Percentiles rank a stretch among this genome's conserved stretches.
These are phyloP conservation scores for Cladorhizidae sp. DNA, from an alignment of 37 sponge, comb jelly and placozoan species.

Conservation along the genomic window DNA sequence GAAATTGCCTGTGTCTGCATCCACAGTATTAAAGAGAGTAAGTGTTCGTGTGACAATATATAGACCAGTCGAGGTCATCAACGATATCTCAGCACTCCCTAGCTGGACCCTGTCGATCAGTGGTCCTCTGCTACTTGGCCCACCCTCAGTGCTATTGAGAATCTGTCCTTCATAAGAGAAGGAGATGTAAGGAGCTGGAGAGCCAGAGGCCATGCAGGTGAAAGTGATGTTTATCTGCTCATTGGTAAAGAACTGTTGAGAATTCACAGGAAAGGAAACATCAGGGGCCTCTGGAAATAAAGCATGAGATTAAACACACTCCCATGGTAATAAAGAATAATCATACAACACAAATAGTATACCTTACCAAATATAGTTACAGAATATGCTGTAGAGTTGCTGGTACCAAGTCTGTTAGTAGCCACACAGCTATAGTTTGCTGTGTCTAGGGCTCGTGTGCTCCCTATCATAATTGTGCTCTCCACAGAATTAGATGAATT, in stretches of 20 bases:
- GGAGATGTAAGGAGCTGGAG: slow-evolving; percentile 59
- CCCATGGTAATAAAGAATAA: too few species aligned
- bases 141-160: not conserved
- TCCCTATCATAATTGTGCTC: slow-evolving; percentile 36
- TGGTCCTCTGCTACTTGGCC: not conserved
- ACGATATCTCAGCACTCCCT: not conserved
- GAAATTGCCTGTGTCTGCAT: slow-evolving; percentile 42
- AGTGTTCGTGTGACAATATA: slow-evolving; percentile 29
- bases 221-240: slow-evolving; percentile 29
- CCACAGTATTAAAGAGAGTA: slow-evolving; percentile 19
- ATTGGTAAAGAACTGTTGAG: slow-evolving; percentile 5
- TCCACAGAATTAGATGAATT: slow-evolving; percentile 3
- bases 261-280: not conserved
- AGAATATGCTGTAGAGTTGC: not conserved
- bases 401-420: slow-evolving; percentile 8
- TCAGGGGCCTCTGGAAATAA: slow-evolving; percentile 8
- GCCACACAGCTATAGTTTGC: slow-evolving; percentile 48
- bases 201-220: slow-evolving; percentile 58
- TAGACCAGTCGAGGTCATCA: not conserved
- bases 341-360: too few species aligned
- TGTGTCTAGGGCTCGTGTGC: slow-evolving; percentile 21
- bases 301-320: too few species aligned
- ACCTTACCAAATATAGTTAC: slow-evolving; percentile 34
- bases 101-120: not conserved
- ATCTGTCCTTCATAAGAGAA: slow-evolving; percentile 20